phyloP scores from a whole-genome alignment of 2,797 vertebrate genomes.

The Epinephelus coioides region DNA sequence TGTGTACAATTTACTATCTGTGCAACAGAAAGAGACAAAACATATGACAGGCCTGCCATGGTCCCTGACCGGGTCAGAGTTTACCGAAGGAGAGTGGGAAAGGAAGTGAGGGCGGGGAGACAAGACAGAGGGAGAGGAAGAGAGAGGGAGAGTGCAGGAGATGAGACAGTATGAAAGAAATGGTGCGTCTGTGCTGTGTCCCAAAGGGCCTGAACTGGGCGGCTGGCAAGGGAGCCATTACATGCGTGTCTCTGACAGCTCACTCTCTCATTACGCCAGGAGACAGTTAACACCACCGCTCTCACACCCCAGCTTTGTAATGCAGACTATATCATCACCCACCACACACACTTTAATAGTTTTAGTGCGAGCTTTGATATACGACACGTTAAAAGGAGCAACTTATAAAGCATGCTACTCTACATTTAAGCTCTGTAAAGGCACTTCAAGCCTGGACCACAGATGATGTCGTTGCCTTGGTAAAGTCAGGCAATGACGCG shows the following conservation, averaged over 20 bases:
- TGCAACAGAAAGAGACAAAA: constrained; percentile 48
- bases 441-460: constrained; percentile 14
- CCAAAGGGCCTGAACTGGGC: constrained; percentile 84
- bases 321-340: constrained; percentile 59
- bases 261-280: constrained; percentile 84
- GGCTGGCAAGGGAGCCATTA: constrained; percentile 86
- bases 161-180: constrained; percentile 72
- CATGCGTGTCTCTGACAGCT: constrained; percentile 86
- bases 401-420: constrained; percentile 26
- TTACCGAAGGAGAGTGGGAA: constrained; percentile 51
- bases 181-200: constrained; percentile 74
- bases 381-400: constrained; percentile 24
- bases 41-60: constrained; percentile 49
- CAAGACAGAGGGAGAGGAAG: constrained; percentile 23
- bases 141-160: constrained; percentile 39
- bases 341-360: constrained; percentile 53
- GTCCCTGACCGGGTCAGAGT: constrained; percentile 68
- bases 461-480: constrained; percentile 9
- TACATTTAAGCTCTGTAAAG: constrained; percentile 34
- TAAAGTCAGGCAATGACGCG: neutral
- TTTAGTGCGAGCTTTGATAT: constrained; percentile 57
- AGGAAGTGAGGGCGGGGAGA: constrained; percentile 25
- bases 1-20: constrained; percentile 46
- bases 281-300: constrained; percentile 79
- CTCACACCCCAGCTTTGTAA: constrained; percentile 67